phyloP scores from a whole-genome alignment of 2,888 invertebrate genomes.

The Trachelus troglodyta region DNA sequence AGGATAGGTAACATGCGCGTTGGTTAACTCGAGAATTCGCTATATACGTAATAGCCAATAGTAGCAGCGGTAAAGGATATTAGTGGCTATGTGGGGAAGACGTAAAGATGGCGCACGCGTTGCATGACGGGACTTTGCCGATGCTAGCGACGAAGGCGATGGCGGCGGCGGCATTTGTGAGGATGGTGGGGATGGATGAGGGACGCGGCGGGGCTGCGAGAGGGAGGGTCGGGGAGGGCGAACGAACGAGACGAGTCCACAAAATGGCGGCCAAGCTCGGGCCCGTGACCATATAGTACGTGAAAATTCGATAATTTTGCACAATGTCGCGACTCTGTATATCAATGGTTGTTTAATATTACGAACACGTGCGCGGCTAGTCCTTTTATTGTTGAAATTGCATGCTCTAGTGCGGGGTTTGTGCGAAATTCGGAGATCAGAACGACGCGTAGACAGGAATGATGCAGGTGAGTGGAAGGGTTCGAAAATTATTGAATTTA shows the following conservation, averaged over 20 bases:
- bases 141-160: neutral
- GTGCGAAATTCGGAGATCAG: conserved; percentile 41
- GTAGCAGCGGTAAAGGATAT: neutral
- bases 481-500: conserved; percentile 45
- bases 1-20: neutral
- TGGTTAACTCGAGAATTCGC: neutral
- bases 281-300: conserved; percentile 62
- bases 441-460: conserved; percentile 63
- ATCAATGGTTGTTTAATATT: conserved; percentile 42
- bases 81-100: neutral
- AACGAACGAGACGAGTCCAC: conserved; percentile 59
- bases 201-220: conserved; percentile 30
- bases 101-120: conserved; percentile 41
- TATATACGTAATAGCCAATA: neutral
- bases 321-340: conserved; percentile 50
- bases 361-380: conserved; percentile 35
- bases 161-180: conserved; percentile 16
- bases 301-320: conserved; percentile 54
- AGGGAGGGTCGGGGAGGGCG: conserved; percentile 33
- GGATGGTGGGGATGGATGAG: conserved; percentile 15
- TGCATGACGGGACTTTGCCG: conserved; percentile 50
- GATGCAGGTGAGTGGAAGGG: conserved; percentile 65
- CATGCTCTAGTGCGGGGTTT: conserved; percentile 34
- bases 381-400: conserved; percentile 35
- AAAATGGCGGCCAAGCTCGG: conserved; percentile 64